Base-by-base conservation (phyloP, 2,113 vertebrate genomes). In the Scophthalmus maximus region DNA sequence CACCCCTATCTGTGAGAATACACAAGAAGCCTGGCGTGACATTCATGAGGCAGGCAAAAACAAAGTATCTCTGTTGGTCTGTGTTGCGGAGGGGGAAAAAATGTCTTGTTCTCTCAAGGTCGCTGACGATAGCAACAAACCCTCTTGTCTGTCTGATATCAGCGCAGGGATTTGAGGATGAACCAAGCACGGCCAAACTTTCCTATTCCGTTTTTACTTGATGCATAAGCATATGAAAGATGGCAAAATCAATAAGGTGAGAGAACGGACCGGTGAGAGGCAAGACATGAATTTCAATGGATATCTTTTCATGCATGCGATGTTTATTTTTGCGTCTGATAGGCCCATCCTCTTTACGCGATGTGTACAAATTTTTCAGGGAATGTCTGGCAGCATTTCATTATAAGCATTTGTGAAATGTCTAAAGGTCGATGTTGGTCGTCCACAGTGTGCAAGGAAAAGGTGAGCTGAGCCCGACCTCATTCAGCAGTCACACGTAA, bases 171-270 rank as follows among this genome's bases (percentile, higher is more conserved):
- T 87, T 84, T 82, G 62, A 76, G 56, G 67, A 58, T 67, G 63
- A 88, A 83, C 55, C 67, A 57, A 78, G 61, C 73, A 47, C 5
- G 11, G 34, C 49, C 73, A 78, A 84, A 86, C 83, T 87, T 76
- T 76, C 64, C 42, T 73, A 78, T 87, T 90, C 85, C n/a, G 56
- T 86, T 87, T 88, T 82, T 87, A 88, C 77, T 73, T 81, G 63
- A 87, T 83, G 82, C 73, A 87, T 85, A 87, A 84, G 82, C 83
- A 88, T 83, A 83, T 84, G 66, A 89, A 90, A 88, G 81, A 81
- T 65, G 71, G 36, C 62, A 86, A 82, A 92, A 90, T 91, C 91
- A 87, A 89, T 92, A 87, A 52, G 46, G 78, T 56, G 66, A 67
- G 64, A 83, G 67, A 80, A 82, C 22, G 25, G 72, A 64, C 59